Percentiles rank a stretch among this genome's conserved stretches.
These are phyloP conservation scores for Corythoichthys intestinalis DNA, from an alignment of 2,113 vertebrate species.

Conservation along the genomic window DNA sequence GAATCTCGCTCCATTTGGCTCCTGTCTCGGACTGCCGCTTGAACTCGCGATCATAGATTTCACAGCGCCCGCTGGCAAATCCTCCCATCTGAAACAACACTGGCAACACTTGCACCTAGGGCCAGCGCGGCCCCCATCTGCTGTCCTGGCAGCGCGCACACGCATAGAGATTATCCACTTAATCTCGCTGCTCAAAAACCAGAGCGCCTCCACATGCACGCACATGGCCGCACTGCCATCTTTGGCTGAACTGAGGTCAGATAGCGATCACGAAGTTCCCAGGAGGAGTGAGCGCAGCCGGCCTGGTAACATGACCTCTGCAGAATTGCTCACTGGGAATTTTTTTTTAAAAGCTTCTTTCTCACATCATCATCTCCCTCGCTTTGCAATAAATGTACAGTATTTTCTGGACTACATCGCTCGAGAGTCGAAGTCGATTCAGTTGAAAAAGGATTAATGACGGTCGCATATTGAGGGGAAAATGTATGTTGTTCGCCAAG, in stretches of 20 bases:
- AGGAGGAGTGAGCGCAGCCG: slow-evolving; percentile 8
- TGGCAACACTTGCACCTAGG: slow-evolving; percentile 43
- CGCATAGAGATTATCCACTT: slow-evolving; percentile 50
- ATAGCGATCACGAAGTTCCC: slow-evolving; percentile 18
- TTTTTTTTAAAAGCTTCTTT: not conserved
- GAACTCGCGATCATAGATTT: slow-evolving; percentile 30
- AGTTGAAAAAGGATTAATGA: no score
- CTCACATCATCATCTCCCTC: not conserved
- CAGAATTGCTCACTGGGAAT: not conserved
- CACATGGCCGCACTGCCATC: not conserved
- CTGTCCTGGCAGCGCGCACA: slow-evolving; percentile 43
- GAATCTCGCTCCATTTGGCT: slow-evolving; percentile 38
- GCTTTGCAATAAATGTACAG: not conserved
- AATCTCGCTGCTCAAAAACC: slow-evolving; percentile 32
- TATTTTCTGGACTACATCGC: not conserved
- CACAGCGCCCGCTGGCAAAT: slow-evolving; percentile 29
- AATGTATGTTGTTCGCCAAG: no score
- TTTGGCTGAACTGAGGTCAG: slow-evolving; percentile 18
- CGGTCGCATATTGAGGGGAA: no score
- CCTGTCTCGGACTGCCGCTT: slow-evolving; percentile 25
- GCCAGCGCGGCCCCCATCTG: slow-evolving; percentile 61
- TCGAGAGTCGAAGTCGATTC: no score
- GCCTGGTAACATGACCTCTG: slow-evolving; percentile 8
- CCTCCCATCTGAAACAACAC: slow-evolving; percentile 32
- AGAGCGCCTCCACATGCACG: slow-evolving; percentile 9